Evolutionary conservation across 2,113 vertebrate genomes (phyloP), one percentile per base, ranked within the genome.

Genomic region (Garra rufa): DNA sequence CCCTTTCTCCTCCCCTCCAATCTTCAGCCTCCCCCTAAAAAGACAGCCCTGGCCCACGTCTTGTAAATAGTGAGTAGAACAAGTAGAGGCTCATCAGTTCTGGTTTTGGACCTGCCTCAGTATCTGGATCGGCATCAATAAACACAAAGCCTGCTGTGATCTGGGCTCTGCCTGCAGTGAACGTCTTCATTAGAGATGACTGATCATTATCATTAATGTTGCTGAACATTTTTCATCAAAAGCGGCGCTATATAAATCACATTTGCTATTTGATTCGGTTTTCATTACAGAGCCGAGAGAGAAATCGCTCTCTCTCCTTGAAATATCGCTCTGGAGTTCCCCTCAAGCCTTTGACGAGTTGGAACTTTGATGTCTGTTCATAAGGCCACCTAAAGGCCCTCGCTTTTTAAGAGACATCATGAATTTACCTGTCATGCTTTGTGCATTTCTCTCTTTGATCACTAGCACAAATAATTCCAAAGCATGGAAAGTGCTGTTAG

Each of bases 1-100:
- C 88, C 89, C 84, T 52, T 76, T 80, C 88, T 26, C 93, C 92
- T 63, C 76, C 70, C 76, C 83, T 75, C 55, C 71, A 77, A 77
- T 75, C 63, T 77, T 74, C 55, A 65, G 70, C 79, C 79, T 78
- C 80, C 59, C 26, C 15, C 59, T 57, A 17, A 38, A 46, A 77
- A 55, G 50, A 86, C 80, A 52, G 80, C 65, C 13, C 65, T 82
- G 80, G 85, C 83, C 71, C 38, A 83, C 82, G 76, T 87, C 83
- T 69, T 81, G 83, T 84, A 86, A 83, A 87, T 82, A 85, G 85
- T 87, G 75, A 81, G 43, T 75, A 75, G 83, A 43, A 48, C 48
- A 15, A 85, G 76, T 57, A 82, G 70, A 55, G 83, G 76, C 82
- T 85, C 80, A 38, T 79, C 81, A 83, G 79, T 82, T 82, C 65